phyloP scores from a whole-genome alignment of 2,888 invertebrate species.

The Cremastinae sp. region DNA sequence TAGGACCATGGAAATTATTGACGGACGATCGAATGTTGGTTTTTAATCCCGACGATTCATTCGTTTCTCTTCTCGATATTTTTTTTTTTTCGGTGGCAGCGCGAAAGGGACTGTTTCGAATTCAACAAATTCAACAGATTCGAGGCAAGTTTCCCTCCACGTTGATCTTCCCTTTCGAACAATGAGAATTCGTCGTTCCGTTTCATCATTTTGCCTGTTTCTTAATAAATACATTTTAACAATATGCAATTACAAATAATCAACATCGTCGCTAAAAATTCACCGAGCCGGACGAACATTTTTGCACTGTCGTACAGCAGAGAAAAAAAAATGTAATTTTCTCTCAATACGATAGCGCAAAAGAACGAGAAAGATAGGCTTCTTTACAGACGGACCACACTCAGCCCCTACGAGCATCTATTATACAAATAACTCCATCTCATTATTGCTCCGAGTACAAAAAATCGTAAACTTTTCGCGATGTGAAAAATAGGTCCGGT shows the following conservation, averaged over 20 bases:
- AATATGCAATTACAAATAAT: slow-evolving; percentile 37
- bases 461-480: slow-evolving; percentile 56
- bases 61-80: background rate
- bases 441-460: slow-evolving; percentile 60
- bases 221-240: slow-evolving; percentile 53
- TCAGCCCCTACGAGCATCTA: slow-evolving; percentile 44
- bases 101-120: slow-evolving; percentile 44
- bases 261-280: slow-evolving; percentile 34
- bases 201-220: slow-evolving; percentile 1
- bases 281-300: slow-evolving; percentile 49
- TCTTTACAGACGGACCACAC: slow-evolving; percentile 41
- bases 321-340: slow-evolving; percentile 13
- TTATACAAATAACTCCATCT: slow-evolving; percentile 45
- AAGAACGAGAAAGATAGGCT: slow-evolving; percentile 57
- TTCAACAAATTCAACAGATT: background rate
- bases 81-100: slow-evolving; percentile 24
- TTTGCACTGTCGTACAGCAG: slow-evolving; percentile 36
- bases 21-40: slow-evolving; percentile 23
- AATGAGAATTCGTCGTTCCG: background rate
- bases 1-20: slow-evolving; percentile 35
- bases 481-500: slow-evolving; percentile 68
- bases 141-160: background rate
- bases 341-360: slow-evolving; percentile 38
- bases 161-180: background rate
- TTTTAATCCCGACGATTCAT: slow-evolving; percentile 4